A percentile compares a stretch with the other conserved stretches of the same genome.
Evolutionary conservation across 30 jellyfish, hydroid and myxozoan genomes (phyloP).

Genomic region (Aurelia aurita): DNA sequence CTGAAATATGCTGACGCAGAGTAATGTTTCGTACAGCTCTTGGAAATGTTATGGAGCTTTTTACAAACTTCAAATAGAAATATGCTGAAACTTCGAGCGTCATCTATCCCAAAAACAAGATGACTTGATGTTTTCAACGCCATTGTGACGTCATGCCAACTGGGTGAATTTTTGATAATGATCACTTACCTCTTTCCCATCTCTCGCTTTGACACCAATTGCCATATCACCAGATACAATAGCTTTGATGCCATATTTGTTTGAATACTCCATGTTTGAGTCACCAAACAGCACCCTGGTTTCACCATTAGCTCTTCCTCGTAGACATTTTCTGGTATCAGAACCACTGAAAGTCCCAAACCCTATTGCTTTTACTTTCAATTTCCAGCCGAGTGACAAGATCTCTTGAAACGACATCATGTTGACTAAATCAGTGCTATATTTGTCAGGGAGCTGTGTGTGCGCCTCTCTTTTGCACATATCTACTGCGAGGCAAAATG

Average conservation of each 20-base stretch:
- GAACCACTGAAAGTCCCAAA: conserved; percentile 35
- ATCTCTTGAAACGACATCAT: conserved; percentile 68
- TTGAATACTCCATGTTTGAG: conserved; percentile 29
- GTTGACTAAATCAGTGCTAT: conserved; percentile 44
- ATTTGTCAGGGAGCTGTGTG: conserved; percentile 64
- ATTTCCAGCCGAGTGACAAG: conserved; percentile 76
- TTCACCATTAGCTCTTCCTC: not conserved
- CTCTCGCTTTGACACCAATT: conserved; percentile 28
- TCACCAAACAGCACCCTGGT: conserved; percentile 72
- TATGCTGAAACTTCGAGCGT: too few species aligned
- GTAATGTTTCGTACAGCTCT: too few species aligned
- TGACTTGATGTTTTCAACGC: too few species aligned
- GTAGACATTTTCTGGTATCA: conserved; percentile 59
- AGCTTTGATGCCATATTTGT: conserved; percentile 59
- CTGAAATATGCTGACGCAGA: too few species aligned
- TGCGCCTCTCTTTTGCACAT: conserved; percentile 82
- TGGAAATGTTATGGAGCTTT: too few species aligned
- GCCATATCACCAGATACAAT: conserved; percentile 65
- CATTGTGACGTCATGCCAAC: too few species aligned
- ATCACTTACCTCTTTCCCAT: conserved; percentile 73
- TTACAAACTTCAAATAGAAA: too few species aligned
- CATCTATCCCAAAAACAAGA: too few species aligned
- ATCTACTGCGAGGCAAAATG: conserved; percentile 82
- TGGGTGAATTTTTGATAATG: too few species aligned
- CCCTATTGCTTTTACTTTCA: conserved; percentile 65